phyloP scores from a whole-genome alignment of 2,797 vertebrate genomes.

The Pantherophis vulpinus region DNA sequence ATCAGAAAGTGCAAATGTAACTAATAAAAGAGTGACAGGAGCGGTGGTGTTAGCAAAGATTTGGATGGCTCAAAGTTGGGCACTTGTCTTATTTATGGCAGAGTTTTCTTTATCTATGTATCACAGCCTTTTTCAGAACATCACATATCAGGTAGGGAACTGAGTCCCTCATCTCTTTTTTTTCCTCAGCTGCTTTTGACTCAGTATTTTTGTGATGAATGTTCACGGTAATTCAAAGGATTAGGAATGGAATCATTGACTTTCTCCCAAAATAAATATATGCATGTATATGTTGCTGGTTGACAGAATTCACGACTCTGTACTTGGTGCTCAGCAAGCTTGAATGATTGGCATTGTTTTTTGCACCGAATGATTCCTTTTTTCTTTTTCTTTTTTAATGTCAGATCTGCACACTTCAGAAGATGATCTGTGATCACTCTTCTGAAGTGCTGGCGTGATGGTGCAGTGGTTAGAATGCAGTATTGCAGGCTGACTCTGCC shows the following conservation, averaged over 20 bases:
- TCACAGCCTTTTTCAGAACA: slow-evolving; percentile 53
- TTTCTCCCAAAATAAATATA: background rate
- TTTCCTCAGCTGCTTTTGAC: background rate
- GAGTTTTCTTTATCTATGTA: slow-evolving; percentile 35
- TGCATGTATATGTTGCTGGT: slow-evolving; percentile 28
- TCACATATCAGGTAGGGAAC: slow-evolving; percentile 49
- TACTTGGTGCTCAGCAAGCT: slow-evolving; percentile 28
- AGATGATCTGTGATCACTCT: background rate
- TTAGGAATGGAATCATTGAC: slow-evolving; percentile 57
- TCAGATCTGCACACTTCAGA: background rate
- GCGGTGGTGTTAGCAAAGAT: slow-evolving; percentile 42
- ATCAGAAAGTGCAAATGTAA: slow-evolving; percentile 57
- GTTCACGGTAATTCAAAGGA: slow-evolving; percentile 47
- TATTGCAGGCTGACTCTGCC: background rate
- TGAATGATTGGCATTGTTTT: slow-evolving; percentile 38
- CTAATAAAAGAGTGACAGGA: slow-evolving; percentile 57
- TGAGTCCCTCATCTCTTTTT: slow-evolving; percentile 42
- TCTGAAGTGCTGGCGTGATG: background rate
- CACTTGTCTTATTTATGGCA: slow-evolving; percentile 49
- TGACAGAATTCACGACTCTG: slow-evolving; percentile 30
- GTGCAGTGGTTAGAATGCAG: background rate
- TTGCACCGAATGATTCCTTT: slow-evolving; percentile 23
- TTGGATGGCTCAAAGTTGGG: slow-evolving; percentile 17
- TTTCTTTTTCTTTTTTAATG: slow-evolving; percentile 11
- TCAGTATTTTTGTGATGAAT: slow-evolving; percentile 59